These are phyloP conservation scores for Synergus umbraculus DNA, from an alignment of 2,888 invertebrate genomes.

Conservation along the genomic window DNA sequence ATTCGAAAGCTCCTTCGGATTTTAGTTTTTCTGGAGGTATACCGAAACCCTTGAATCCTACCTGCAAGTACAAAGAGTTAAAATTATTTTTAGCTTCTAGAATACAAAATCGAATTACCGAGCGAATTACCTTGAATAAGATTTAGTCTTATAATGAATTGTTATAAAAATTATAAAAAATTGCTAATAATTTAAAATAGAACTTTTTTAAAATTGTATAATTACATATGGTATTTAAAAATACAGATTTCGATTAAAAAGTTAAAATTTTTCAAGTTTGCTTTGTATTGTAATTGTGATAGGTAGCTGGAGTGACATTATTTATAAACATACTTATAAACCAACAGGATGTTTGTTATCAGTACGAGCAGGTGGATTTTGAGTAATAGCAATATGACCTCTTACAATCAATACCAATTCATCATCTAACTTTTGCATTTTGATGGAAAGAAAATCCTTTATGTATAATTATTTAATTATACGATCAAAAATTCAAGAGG, in stretches of 20 bases:
- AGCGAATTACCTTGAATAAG: too few relatives aligned
- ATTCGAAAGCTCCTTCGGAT: constrained; percentile 86
- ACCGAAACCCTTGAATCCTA: constrained; percentile 95
- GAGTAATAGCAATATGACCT: constrained; percentile 13
- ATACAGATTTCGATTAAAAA: too few relatives aligned
- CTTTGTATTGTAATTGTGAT: not conserved
- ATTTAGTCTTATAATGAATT: not conserved
- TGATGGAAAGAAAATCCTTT: not conserved
- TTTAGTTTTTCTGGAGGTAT: constrained; percentile 83
- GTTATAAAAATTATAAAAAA: constrained; percentile 7
- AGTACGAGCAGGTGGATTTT: constrained; percentile 9
- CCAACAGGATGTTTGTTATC: constrained; percentile 1
- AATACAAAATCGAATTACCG: too few relatives aligned
- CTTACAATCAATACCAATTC: not conserved
- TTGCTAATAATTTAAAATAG: constrained; percentile 8
- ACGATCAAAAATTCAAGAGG: not conserved
- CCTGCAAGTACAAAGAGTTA: constrained; percentile 78
- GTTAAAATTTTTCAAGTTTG: not conserved
- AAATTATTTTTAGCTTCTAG: not conserved
- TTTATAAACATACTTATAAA: constrained; percentile 3
- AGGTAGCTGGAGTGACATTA: not conserved
- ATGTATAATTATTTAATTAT: not conserved
- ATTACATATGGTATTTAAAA: not conserved
- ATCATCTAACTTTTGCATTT: constrained; percentile 4
- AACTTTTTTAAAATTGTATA: not conserved